Percentiles rank a stretch among this genome's conserved stretches.
phyloP scores from a whole-genome alignment of 2,797 vertebrate species.

The Scolopax bukidnonensis region DNA sequence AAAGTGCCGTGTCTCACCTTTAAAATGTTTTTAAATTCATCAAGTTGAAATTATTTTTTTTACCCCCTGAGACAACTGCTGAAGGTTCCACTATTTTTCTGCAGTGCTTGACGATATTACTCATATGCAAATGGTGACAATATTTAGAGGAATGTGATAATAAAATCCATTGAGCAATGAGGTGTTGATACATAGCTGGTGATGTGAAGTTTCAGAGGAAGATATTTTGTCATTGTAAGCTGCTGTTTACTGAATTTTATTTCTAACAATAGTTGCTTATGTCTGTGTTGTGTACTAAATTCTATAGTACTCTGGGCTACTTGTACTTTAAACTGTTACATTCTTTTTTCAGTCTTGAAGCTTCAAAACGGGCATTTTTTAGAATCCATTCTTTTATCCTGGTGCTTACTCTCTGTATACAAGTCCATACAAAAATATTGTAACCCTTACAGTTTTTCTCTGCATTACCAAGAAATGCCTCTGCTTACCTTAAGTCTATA shows the following conservation, averaged over 20 bases:
- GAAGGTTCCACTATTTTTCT: not conserved
- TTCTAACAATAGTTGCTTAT: not conserved
- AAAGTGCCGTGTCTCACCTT: not conserved
- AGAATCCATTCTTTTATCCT: not conserved
- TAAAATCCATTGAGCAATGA: constrained; percentile 8
- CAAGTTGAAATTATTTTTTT: not conserved
- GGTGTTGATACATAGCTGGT: not conserved
- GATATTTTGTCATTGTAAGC: not conserved
- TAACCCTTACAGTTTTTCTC: not conserved
- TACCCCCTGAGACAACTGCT: not conserved
- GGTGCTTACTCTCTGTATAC: not conserved
- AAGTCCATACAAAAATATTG: not conserved
- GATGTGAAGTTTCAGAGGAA: not conserved
- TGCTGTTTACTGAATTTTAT: not conserved
- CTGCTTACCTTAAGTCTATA: not conserved
- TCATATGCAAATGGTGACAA: constrained; percentile 2
- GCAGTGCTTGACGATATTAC: not conserved
- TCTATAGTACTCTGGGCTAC: not conserved
- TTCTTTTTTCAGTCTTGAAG: not conserved
- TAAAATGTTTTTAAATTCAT: not conserved
- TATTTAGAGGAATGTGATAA: not conserved
- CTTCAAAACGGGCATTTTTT: not conserved
- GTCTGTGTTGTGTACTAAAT: not conserved
- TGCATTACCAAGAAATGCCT: not conserved
- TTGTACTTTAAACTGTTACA: not conserved